A percentile compares a stretch with the other conserved stretches of the same genome.
Evolutionary conservation across 2,888 invertebrate species (phyloP).

Genomic region (Andrena praecox): DNA sequence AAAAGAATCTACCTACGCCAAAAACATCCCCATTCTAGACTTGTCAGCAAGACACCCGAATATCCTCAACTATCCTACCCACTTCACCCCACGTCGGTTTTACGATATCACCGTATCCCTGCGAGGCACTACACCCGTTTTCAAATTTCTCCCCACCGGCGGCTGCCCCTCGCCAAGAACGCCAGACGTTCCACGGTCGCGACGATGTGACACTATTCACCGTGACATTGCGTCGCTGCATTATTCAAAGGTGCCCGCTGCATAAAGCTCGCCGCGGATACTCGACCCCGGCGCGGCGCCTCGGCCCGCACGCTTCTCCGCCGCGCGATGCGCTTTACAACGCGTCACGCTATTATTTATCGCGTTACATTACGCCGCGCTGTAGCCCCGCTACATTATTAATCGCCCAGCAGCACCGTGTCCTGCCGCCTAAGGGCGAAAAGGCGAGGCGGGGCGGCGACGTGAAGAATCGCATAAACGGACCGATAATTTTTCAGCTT

Average conservation of each 20-base stretch:
- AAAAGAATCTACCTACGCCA: too few relatives aligned
- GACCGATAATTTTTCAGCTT: constrained; percentile 32
- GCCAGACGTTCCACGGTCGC: constrained; percentile 34
- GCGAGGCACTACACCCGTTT: not conserved
- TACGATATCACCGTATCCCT: too few relatives aligned
- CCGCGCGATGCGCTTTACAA: constrained; percentile 55
- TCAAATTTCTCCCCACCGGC: constrained; percentile 13
- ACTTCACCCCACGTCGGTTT: too few relatives aligned
- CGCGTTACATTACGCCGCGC: constrained; percentile 57
- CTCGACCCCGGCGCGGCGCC: constrained; percentile 30
- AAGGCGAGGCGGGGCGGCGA: not conserved
- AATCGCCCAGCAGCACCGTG: constrained; percentile 38
- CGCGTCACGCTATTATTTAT: constrained; percentile 65
- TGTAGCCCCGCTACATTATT: constrained; percentile 59
- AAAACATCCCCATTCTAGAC: too few relatives aligned
- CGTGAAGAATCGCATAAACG: constrained; percentile 38
- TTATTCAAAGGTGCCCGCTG: constrained; percentile 56
- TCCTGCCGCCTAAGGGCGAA: not conserved
- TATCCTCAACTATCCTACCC: too few relatives aligned
- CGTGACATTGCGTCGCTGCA: constrained; percentile 48
- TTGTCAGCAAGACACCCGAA: too few relatives aligned
- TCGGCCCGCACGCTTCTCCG: constrained; percentile 27
- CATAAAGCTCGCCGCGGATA: constrained; percentile 53
- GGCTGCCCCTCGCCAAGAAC: not conserved
- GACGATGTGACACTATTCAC: constrained; percentile 54